These are phyloP conservation scores for Dendrolimus punctatus DNA, from an alignment of 1,140 invertebrate genomes.

Conservation along the genomic window DNA sequence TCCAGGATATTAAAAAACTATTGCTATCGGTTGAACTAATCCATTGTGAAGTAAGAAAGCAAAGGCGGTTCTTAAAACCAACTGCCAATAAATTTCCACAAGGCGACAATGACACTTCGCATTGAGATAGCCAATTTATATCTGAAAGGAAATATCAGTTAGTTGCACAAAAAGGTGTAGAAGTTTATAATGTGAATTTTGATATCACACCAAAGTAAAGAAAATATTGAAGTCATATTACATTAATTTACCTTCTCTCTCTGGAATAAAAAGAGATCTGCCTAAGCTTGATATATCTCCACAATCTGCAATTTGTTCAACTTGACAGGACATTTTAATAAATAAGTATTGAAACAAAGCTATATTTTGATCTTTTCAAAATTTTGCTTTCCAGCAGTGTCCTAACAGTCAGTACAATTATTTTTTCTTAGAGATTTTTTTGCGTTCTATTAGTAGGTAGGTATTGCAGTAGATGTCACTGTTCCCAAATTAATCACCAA, in stretches of 20 bases:
- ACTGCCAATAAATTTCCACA: slow-evolving; percentile 81
- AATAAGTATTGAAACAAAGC: no score
- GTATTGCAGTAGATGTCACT: no score
- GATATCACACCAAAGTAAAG: slow-evolving; percentile 1
- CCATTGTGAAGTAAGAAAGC: slow-evolving; percentile 79
- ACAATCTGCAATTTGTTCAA: slow-evolving; percentile 78
- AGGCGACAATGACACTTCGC: slow-evolving; percentile 81
- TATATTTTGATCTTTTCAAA: no score
- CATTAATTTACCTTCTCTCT: slow-evolving; percentile 51
- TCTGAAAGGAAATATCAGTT: slow-evolving; percentile 61
- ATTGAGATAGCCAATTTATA: slow-evolving; percentile 81
- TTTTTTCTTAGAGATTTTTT: no score
- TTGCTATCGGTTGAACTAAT: slow-evolving; percentile 67
- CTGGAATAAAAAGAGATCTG: slow-evolving; percentile 72
- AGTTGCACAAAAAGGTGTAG: neutral
- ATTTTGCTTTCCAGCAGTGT: no score
- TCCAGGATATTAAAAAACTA: slow-evolving; percentile 71
- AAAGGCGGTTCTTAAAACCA: slow-evolving; percentile 76
- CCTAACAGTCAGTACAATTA: no score
- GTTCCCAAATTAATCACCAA: no score
- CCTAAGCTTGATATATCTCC: slow-evolving; percentile 75
- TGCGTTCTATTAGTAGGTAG: no score
- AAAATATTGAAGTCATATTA: neutral
- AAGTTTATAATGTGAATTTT: neutral
- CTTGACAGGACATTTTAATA: slow-evolving; percentile 27